Conservation (phyloP, 1,140 invertebrate genomes). For the Pseudoatta argentina region DNA sequence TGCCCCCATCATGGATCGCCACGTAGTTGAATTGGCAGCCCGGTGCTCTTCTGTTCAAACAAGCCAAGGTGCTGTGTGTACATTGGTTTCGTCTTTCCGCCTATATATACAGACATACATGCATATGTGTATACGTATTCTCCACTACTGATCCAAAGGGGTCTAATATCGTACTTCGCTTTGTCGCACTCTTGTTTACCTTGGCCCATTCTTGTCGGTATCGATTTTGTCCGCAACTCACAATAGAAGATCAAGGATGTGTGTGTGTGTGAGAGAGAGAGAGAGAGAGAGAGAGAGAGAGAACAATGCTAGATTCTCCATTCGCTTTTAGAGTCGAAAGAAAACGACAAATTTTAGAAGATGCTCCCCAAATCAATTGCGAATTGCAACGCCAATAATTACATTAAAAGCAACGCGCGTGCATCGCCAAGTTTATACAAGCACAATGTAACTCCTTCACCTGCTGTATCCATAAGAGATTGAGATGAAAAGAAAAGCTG, state of each 20-base stretch:
- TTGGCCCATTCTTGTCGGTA: constrained; percentile 67
- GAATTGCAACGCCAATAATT: not conserved
- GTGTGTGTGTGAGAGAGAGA: no score
- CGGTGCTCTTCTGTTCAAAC: constrained; percentile 80
- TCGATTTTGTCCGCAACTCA: constrained; percentile 59
- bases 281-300: not conserved
- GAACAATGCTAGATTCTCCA: not conserved
- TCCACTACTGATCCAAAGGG: constrained; percentile 46
- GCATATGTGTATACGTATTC: not conserved
- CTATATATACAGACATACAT: constrained; percentile 14
- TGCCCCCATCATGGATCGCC: constrained; percentile 74
- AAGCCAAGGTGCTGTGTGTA: constrained; percentile 82
- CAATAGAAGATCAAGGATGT: constrained; percentile 30
- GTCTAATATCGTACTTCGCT: constrained; percentile 75
- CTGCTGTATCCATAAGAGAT: not conserved
- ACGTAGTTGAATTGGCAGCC: constrained; percentile 78
- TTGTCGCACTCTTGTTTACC: constrained; percentile 71
- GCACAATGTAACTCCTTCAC: not conserved
- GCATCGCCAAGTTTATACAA: not conserved
- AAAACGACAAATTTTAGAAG: not conserved
- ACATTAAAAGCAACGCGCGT: not conserved
- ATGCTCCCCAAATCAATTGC: not conserved
- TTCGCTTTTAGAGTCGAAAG: not conserved
- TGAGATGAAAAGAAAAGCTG: constrained; percentile 19
- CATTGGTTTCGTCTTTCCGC: constrained; percentile 67